phyloP scores from a whole-genome alignment of 2,888 invertebrate species.

The Catocala sponsa region DNA sequence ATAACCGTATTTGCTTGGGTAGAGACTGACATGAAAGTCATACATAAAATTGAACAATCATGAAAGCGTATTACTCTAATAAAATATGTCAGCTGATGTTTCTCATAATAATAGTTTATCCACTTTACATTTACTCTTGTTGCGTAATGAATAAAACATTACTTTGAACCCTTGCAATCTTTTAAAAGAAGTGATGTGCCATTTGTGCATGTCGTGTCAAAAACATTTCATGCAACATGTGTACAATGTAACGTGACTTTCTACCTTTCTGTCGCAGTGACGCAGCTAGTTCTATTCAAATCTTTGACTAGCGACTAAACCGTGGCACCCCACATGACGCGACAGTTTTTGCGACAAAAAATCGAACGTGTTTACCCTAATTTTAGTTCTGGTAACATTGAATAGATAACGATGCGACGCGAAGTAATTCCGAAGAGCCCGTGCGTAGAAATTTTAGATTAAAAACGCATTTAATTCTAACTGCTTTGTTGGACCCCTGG shows the following conservation, averaged over 20 bases:
- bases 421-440: slow-evolving; percentile 47
- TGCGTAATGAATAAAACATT: slow-evolving; percentile 13
- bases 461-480: slow-evolving; percentile 43
- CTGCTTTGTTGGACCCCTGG: too few relatives aligned
- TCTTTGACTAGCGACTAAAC: slow-evolving; percentile 55
- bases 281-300: slow-evolving; percentile 49
- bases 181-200: slow-evolving; percentile 48
- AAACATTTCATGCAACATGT: slow-evolving; percentile 48
- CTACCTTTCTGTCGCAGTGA: slow-evolving; percentile 42
- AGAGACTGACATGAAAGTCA: too few relatives aligned
- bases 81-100: too few relatives aligned
- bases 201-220: slow-evolving; percentile 46
- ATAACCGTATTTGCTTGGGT: too few relatives aligned
- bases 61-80: too few relatives aligned
- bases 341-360: slow-evolving; percentile 60
- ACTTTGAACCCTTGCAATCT: slow-evolving; percentile 15
- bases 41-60: too few relatives aligned
- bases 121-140: neutral
- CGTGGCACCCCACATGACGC: slow-evolving; percentile 63
- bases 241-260: slow-evolving; percentile 40
- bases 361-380: slow-evolving; percentile 58
- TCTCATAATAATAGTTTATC: too few relatives aligned
- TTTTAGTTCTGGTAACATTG: slow-evolving; percentile 48
- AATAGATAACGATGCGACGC: slow-evolving; percentile 46
- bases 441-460: slow-evolving; percentile 65